Base-by-base conservation (phyloP, 1,140 invertebrate genomes). In the Telenomus remus region DNA sequence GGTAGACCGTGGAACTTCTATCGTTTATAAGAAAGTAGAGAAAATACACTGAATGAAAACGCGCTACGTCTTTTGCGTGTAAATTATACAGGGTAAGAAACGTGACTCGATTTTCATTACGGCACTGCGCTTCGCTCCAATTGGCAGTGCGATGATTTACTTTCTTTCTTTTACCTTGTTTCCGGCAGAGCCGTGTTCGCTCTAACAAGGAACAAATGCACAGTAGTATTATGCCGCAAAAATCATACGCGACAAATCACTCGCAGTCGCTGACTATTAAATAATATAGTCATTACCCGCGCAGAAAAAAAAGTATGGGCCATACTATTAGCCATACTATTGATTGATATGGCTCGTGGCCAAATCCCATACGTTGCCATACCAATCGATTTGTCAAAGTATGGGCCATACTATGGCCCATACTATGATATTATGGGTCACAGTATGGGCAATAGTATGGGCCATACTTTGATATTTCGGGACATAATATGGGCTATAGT, bases 91-190 rank as follows among this genome's bases (percentile, higher is more conserved):
- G 59, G 59, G 50, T 33, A 50, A 19, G 35, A 47, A 65, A 75
- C 72, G 72, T 69, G 72, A 75, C 64, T 68, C 63, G 63, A 47
- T 63, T 75, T 61, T 53, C 37, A 63, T 66, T 48, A 49, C 35
- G 63, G 39, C 57, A 55, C 33, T 47, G 53, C 47, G 64, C 46
- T 51, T 63, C 57, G 54, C 64, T 69, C 65, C 59, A 75, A 75
- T 64, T 75, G 64, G 57, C 59, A 69, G 57, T 39, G 64, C 54
- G 64, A 75, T 69, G 72, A 75, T 75, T 75, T 69, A 68, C 72
- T 59, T 63, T 68, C 61, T 61, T 63, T 43, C 57, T 66, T 56
- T 68, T 63, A 42, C 39, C 56, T 56, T 61, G 56, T 60, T 65
- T 66, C 56, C 61, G 61, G 46, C 1, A 50, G 15, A 42, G 43